Evolutionary conservation across 2,113 vertebrate genomes (phyloP).

Genomic region (Bagarius yarrelli): DNA sequence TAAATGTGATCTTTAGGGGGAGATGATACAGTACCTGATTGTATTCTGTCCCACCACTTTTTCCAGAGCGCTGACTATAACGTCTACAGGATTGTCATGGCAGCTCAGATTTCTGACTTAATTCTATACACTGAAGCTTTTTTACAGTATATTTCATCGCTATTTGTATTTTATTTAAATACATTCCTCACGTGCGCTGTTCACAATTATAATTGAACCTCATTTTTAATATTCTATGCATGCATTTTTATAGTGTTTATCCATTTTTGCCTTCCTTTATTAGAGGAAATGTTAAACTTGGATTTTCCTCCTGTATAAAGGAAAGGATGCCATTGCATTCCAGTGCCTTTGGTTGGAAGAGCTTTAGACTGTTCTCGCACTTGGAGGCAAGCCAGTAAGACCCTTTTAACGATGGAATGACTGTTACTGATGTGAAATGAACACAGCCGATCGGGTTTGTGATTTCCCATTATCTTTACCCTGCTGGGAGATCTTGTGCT

Average conservation of each 20-base stretch:
- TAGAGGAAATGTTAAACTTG: background rate
- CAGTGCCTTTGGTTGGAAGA: background rate
- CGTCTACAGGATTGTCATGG: background rate
- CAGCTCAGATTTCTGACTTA: background rate
- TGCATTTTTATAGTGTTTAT: background rate
- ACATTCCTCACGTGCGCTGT: background rate
- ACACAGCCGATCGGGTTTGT: slow-evolving; percentile 46
- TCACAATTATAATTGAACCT: background rate
- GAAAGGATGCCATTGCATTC: background rate
- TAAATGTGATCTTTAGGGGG: too few species aligned
- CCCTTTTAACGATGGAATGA: slow-evolving; percentile 34
- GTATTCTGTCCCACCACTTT: too few species aligned
- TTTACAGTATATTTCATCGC: background rate
- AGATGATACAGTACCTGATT: too few species aligned
- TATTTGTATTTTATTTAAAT: background rate
- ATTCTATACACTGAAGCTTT: background rate
- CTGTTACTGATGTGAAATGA: slow-evolving; percentile 42
- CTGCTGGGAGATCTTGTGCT: slow-evolving; percentile 33
- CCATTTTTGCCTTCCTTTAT: background rate
- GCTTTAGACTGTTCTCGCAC: background rate
- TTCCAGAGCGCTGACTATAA: background rate
- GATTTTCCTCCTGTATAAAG: background rate
- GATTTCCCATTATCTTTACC: slow-evolving; percentile 55
- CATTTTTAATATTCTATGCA: background rate
- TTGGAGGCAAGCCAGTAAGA: slow-evolving; percentile 15